phyloP scores from a whole-genome alignment of 2,888 invertebrate species.

The Meghimatium bilineatum region DNA sequence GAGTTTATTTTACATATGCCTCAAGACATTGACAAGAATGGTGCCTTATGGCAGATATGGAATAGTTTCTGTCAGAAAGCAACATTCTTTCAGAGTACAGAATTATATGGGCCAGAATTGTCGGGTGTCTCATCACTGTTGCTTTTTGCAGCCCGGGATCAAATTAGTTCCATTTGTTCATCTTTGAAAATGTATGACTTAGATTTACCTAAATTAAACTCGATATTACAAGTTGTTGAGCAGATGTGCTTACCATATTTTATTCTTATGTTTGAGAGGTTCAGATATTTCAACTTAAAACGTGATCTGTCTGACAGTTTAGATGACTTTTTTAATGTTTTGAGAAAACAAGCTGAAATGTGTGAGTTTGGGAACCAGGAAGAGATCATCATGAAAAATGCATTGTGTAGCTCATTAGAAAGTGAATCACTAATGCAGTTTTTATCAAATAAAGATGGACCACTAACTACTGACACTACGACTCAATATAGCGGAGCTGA shows the following conservation, averaged over 20 bases:
- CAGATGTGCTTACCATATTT: slow-evolving; percentile 37
- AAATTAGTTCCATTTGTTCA: slow-evolving; percentile 12
- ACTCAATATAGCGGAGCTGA: background rate
- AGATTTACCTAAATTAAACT: slow-evolving; percentile 10
- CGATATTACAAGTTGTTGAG: slow-evolving; percentile 36
- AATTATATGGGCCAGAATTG: background rate
- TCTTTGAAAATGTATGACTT: slow-evolving; percentile 26
- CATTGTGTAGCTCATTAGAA: background rate
- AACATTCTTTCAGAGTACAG: slow-evolving; percentile 18
- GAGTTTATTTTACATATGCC: slow-evolving; percentile 28
- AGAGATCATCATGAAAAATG: slow-evolving; percentile 22
- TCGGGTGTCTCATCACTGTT: slow-evolving; percentile 20
- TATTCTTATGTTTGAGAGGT: slow-evolving; percentile 41
- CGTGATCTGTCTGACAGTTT: slow-evolving; percentile 13
- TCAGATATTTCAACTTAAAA: slow-evolving; percentile 30
- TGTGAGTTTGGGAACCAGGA: slow-evolving; percentile 36
- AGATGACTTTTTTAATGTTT: slow-evolving; percentile 3
- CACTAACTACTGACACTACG: background rate
- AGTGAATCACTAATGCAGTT: slow-evolving; percentile 2
- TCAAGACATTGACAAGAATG: slow-evolving; percentile 24
- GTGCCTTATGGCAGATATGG: slow-evolving; percentile 25
- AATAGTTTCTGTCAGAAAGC: slow-evolving; percentile 21
- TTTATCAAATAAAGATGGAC: background rate
- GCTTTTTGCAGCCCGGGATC: slow-evolving; percentile 35
- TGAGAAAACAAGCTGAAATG: slow-evolving; percentile 31